Evolutionary conservation across 2,888 invertebrate species (phyloP), one percentile per base, ranked within the genome.

Genomic region (Agrochola circellaris): DNA sequence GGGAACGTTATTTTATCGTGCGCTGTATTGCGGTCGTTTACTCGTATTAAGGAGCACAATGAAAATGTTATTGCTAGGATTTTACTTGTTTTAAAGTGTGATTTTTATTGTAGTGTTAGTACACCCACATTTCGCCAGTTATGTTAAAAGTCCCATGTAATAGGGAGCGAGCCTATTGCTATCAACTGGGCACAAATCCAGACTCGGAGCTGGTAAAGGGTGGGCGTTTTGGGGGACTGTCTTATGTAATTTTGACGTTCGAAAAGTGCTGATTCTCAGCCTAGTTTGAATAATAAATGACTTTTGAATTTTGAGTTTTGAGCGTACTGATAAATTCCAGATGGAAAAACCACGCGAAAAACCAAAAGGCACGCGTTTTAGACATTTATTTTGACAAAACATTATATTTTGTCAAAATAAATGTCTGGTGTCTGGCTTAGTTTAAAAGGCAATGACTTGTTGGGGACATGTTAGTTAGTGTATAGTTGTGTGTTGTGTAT

Each of bases 1-100:
- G 73, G 82, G 82, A 89, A 87, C 74, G 73, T 75, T 80, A 86
- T 88, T 83, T 83, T 79, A 82, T 77, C 83, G 78, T 83, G 78
- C 67, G 78, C 69, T 81, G 51, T 81, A 73, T 56, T 76, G 73
- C 69, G 78, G 76, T 85, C 79, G 83, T 86, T 88, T 83, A 80
- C 72, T 38, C 38, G 65, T 74, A 82, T 81, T 77, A 82, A 62
- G 8, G 72, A 48, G 56, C n/a, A 75, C 73, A 75, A 34, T 58
- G 45, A 48, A 72, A 68, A 75, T 75, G 54, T 81, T 78, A 54
- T 66, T 61, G 62, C 64, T 20, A 26, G 34, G 72, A 51, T 61
- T 77, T 73, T 71, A 42, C 26, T 69, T n/a, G 72, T 54, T 51
- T 11, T 7, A 56, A 51, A 64, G 4, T 13, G 54, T 71, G 2